These are phyloP conservation scores for Muraenolepis orangiensis DNA, from an alignment of 2,797 vertebrate genomes.

Conservation along the genomic window DNA sequence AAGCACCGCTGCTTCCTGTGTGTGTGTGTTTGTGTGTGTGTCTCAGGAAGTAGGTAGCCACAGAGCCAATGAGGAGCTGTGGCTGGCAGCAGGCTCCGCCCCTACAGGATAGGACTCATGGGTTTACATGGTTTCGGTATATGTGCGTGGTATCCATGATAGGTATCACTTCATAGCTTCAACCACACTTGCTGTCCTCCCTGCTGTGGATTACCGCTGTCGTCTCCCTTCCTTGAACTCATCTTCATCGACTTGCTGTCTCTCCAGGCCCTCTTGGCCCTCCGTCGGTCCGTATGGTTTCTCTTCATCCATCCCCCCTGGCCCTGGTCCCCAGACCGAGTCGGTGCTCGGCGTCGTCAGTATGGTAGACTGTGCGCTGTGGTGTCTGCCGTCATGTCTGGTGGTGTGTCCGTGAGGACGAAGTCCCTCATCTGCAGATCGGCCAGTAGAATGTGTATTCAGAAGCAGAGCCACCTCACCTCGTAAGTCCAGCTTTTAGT, in stretches of 20 bases:
- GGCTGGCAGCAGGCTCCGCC: background rate
- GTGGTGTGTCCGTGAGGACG: background rate
- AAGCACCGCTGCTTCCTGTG: background rate
- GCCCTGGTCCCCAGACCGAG: background rate
- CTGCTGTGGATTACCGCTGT: background rate
- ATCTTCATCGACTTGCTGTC: background rate
- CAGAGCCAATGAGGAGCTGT: background rate
- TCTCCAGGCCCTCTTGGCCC: background rate
- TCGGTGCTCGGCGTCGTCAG: background rate
- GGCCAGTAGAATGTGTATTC: background rate
- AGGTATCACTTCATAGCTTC: background rate
- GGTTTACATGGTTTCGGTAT: background rate
- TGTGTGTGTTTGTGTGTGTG: background rate
- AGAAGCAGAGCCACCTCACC: background rate
- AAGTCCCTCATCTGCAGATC: background rate
- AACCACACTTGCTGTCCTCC: background rate
- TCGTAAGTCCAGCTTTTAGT: background rate
- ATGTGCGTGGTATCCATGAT: background rate
- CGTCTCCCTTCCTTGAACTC: background rate
- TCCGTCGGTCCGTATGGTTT: background rate
- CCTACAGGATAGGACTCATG: background rate
- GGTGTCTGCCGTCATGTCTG: background rate
- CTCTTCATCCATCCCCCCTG: background rate
- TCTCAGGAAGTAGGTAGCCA: background rate
- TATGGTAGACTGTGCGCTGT: background rate